Conservation (phyloP, 2,888 invertebrate species). For the Microdon myrmicae region DNA sequence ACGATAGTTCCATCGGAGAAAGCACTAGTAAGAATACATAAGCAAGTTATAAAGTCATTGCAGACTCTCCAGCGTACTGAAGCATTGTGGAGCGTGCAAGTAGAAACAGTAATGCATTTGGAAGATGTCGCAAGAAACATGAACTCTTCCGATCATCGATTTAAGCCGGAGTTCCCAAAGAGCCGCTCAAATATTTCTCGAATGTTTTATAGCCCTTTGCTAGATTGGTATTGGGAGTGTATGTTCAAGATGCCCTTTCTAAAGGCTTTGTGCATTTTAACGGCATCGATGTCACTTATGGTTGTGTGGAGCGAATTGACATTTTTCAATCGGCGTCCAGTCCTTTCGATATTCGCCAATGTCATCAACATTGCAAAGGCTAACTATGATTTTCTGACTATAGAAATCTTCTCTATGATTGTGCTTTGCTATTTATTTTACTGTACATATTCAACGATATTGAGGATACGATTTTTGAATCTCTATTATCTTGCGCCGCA, state of each 20-base stretch:
- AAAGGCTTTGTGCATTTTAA: constrained; percentile 76
- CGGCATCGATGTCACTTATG: constrained; percentile 83
- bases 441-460: constrained; percentile 97
- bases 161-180: constrained; percentile 77
- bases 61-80: constrained; percentile 94
- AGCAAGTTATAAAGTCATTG: constrained; percentile 89
- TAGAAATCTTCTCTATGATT: constrained; percentile 92
- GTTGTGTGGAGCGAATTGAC: constrained; percentile 99
- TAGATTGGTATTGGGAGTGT: constrained; percentile 98
- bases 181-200: constrained; percentile 71
- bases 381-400: constrained; percentile 90
- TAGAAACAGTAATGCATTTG: constrained; percentile 81
- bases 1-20: constrained; percentile 81
- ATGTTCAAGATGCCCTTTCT: constrained; percentile 80
- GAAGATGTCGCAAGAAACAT: constrained; percentile 88
- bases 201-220: constrained; percentile 73
- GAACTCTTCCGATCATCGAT: constrained; percentile 70
- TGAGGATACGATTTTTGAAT: constrained; percentile 95
- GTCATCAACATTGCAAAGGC: constrained; percentile 84
- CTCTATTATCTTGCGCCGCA: constrained; percentile 97
- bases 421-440: constrained; percentile 95
- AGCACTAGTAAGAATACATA: constrained; percentile 88
- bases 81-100: constrained; percentile 90
- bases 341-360: constrained; percentile 95
- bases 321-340: constrained; percentile 92